Evolutionary conservation across 2,797 vertebrate genomes (phyloP).

Genomic region (Poecilia gillii): DNA sequence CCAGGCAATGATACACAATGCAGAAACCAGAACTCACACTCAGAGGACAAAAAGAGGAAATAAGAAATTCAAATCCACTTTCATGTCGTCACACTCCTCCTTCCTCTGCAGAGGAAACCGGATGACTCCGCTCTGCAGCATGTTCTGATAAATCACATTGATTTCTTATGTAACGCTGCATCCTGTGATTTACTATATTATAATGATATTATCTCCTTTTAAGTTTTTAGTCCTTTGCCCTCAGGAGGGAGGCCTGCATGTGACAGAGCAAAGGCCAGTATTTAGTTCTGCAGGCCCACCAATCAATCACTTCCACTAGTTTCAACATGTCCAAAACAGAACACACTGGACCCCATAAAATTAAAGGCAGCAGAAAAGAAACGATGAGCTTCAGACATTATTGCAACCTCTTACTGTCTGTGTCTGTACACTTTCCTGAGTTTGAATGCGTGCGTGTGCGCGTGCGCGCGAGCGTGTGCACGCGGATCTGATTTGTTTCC

Average conservation of each 20-base stretch:
- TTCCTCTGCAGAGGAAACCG: slow-evolving; percentile 81
- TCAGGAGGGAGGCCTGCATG: slow-evolving; percentile 53
- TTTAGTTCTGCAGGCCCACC: slow-evolving; percentile 68
- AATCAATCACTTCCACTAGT: slow-evolving; percentile 75
- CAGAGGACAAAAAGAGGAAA: slow-evolving; percentile 69
- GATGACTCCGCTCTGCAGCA: slow-evolving; percentile 70
- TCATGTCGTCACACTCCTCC: slow-evolving; percentile 72
- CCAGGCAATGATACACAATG: slow-evolving; percentile 44
- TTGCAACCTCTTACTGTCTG: slow-evolving; percentile 22
- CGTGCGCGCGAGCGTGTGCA: too few species aligned
- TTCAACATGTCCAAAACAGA: slow-evolving; percentile 76
- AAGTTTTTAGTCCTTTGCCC: slow-evolving; percentile 74
- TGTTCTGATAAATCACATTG: slow-evolving; percentile 79
- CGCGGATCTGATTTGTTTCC: slow-evolving; percentile 72
- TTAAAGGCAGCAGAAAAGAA: slow-evolving; percentile 40
- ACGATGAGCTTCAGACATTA: slow-evolving; percentile 62
- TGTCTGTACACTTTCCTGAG: slow-evolving; percentile 35
- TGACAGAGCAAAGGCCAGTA: slow-evolving; percentile 72
- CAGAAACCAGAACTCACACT: slow-evolving; percentile 45
- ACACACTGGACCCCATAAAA: slow-evolving; percentile 57
- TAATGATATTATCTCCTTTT: slow-evolving; percentile 82
- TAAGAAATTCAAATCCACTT: slow-evolving; percentile 77
- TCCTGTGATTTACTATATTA: slow-evolving; percentile 75
- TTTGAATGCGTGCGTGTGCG: slow-evolving; percentile 16
- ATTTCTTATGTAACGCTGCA: slow-evolving; percentile 77